Percentiles rank a stretch among this genome's conserved stretches.
Evolutionary conservation across 2,113 vertebrate species (phyloP).

Genomic region (Canis aureus): DNA sequence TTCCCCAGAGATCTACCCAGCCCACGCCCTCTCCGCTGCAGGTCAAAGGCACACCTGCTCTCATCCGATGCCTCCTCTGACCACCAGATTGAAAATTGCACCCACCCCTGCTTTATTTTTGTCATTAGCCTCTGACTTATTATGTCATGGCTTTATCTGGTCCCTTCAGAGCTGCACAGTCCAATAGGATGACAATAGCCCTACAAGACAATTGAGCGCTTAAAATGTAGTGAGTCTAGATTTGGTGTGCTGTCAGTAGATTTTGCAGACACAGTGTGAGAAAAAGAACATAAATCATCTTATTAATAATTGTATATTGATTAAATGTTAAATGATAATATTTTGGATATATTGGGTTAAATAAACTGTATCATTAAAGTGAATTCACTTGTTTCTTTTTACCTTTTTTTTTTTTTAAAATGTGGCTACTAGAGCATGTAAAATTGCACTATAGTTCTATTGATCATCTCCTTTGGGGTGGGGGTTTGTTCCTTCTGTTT

Average conservation of each 20-base stretch:
- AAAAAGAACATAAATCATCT: neutral
- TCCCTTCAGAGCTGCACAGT: neutral
- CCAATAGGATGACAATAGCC: neutral
- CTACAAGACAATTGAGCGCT: fast-evolving
- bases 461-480: neutral
- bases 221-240: neutral
- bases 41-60: neutral
- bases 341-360: neutral
- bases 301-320: neutral
- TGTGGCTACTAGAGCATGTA: neutral
- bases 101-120: neutral
- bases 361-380: neutral
- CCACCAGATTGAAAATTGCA: neutral
- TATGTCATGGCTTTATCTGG: fast-evolving
- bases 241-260: neutral
- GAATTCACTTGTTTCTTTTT: neutral
- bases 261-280: neutral
- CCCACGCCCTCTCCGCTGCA: neutral
- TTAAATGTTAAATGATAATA: neutral
- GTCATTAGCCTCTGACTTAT: neutral
- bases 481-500: neutral
- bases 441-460: neutral
- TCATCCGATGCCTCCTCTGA: neutral
- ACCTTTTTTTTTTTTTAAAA: neutral
- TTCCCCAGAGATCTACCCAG: too few species aligned